Base-by-base conservation (phyloP, 2,797 vertebrate species). In the Cichlasoma orientale region DNA sequence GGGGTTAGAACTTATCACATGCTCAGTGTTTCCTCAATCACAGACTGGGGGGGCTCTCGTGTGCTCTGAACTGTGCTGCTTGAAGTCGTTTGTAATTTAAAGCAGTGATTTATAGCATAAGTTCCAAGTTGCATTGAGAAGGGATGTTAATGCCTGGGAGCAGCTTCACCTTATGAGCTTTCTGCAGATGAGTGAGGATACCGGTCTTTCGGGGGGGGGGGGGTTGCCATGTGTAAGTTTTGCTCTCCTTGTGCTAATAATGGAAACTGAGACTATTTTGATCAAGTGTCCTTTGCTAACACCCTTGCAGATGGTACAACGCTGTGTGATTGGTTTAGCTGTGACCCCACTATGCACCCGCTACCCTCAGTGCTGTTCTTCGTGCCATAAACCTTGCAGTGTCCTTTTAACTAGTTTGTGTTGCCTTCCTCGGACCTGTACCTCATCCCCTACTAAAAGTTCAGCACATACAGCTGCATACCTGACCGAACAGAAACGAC, bases 321-420 rank as follows among this genome's bases (percentile, higher is more conserved):
- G 16, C 59, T 71, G 10, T 74, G 23, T 66, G 56, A 66, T 74
- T 73, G 41, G 72, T 79, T 84, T 72, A 85, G 72, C 72, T 82
- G 72, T 77, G 38, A 58, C 78, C 80, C 79, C 61, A 18, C 82
- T 74, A 76, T 77, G 76, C 84, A 75, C 81, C 77, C 80, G 71
- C 61, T 82, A 72, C 75, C 83, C 79, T 82, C 82, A 75, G 56
- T 86, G 78, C 85, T 85, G 75, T 86, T 68, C 74, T 86, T 84
- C 84, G 94, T 95, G 95, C 94, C 95, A 95, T 94, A 94, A 88
- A 81, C 79, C 82, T 88, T 87, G 77, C 87, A 85, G 83, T 88
- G 84, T 69, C 79, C 82, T 86, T 90, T 86, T 71, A 54, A 82
- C 52, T 79, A 80, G 75, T 84, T 77, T 87, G 59, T 83, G 75